phyloP scores from a whole-genome alignment of 64 coral and sea anemone species.

The Acropora yongei region DNA sequence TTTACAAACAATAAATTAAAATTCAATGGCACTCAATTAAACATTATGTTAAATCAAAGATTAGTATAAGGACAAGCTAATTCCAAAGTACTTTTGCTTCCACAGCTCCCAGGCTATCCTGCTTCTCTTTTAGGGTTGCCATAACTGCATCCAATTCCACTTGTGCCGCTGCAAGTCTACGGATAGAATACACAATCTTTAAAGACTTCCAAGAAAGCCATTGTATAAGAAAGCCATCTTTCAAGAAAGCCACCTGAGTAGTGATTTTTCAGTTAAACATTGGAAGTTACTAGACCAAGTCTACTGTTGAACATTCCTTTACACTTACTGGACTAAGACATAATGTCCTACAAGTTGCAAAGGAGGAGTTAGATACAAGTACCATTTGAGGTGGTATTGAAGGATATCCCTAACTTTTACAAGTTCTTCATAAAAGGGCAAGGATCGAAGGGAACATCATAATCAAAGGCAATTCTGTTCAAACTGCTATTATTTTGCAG shows the following conservation, averaged over 20 bases:
- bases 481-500: too few species aligned
- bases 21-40: neutral
- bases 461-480: too few species aligned
- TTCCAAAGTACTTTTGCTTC: slow-evolving; percentile 79
- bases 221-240: neutral
- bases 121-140: slow-evolving; percentile 93
- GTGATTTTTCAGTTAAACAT: neutral
- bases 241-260: neutral
- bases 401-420: too few species aligned
- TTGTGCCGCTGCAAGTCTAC: slow-evolving; percentile 85
- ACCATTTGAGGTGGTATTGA: too few species aligned
- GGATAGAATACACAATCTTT: neutral
- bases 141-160: slow-evolving; percentile 93
- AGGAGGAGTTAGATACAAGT: too few species aligned
- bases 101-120: slow-evolving; percentile 87
- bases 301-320: too few species aligned
- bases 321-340: neutral
- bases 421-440: too few species aligned
- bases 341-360: too few species aligned
- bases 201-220: neutral
- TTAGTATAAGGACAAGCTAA: too few species aligned
- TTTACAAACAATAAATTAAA: neutral
- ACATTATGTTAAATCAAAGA: too few species aligned
- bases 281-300: too few species aligned
- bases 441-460: too few species aligned